Base-by-base conservation (phyloP, 2,797 vertebrate species). In the Linurgus olivaceus region DNA sequence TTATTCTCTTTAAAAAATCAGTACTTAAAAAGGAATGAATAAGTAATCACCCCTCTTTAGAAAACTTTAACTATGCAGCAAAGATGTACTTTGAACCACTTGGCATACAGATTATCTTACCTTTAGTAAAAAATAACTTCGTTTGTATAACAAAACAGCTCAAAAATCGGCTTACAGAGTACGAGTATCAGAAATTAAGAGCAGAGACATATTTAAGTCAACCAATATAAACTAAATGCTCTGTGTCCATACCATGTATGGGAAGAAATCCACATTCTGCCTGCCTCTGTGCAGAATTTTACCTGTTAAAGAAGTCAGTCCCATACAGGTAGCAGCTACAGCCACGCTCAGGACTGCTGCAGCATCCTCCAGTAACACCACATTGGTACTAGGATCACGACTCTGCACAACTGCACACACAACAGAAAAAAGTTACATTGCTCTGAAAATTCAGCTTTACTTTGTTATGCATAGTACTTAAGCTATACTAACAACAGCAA, bases 301-400 rank as follows among this genome's bases (percentile, higher is more conserved):
- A 99, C 99, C 99, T 97, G 99, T 99, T 80, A 99, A 75, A 33
- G 99, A 99, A 18, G 99, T 99, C 87, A 99, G 98, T 15, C 99
- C 99, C 99, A 99, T 99, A 93, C 99, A 99, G 65, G 99, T 96
- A 35, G 99, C 98, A 80, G 99, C 99, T 92, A 99, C 75, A 6
- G 97, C 97, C 86, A 99, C 99, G 9, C 99, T 99, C 65, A 99
- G 94, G 35, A 99, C 99, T 51, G 99, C 99, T 38, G 99, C 99
- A 75, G 99, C 97, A 33, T 99, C 99, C 96, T 99, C 99, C 97
- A 99, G 96, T 75, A 99, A 97, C 54, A 99, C 99, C 33, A 99
- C 99, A 10, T 99, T 99, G 9, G 99, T 99, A 83, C 99, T 99
- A 17, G 99, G 99, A 96, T 99, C 99, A 76, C 98, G 98, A 97